A percentile compares a stretch with the other conserved stretches of the same genome.
phyloP scores from a whole-genome alignment of 2,888 invertebrate species.

The Epistrophe eligans region DNA sequence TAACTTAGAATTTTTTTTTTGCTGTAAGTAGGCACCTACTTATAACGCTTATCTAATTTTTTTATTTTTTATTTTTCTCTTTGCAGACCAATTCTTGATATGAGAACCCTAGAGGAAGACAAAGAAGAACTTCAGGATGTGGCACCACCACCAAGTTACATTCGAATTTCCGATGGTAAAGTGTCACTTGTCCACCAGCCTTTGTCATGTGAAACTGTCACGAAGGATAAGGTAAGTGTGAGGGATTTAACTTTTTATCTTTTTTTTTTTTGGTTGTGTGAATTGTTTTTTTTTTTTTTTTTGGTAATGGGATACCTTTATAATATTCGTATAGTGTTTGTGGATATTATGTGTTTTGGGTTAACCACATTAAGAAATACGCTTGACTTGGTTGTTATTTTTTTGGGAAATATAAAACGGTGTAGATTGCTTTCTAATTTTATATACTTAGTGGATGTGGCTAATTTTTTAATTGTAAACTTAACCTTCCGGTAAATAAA shows the following conservation, averaged over 20 bases:
- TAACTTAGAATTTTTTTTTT: neutral
- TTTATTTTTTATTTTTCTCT: constrained; percentile 28
- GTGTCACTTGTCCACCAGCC: constrained; percentile 75
- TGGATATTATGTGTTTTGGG: constrained; percentile 1
- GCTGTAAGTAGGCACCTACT: neutral
- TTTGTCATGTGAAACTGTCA: constrained; percentile 66
- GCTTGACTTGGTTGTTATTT: constrained; percentile 15
- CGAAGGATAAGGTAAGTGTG: constrained; percentile 72
- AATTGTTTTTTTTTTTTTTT: constrained; percentile 2
- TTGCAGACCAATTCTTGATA: constrained; percentile 71
- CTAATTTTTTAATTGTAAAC: neutral
- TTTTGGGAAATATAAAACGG: constrained; percentile 1
- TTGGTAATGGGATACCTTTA: constrained; percentile 28
- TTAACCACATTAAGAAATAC: constrained; percentile 50
- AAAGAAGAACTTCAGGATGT: constrained; percentile 76
- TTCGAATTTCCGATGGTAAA: constrained; percentile 76
- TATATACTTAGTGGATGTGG: constrained; percentile 35
- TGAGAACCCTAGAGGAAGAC: constrained; percentile 71
- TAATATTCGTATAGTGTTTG: neutral
- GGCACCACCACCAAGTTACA: constrained; percentile 76
- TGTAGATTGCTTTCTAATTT: constrained; percentile 36
- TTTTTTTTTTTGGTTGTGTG: constrained; percentile 53
- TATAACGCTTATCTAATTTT: constrained; percentile 34
- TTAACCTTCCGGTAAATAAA: neutral
- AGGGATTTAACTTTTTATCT: constrained; percentile 3